Base-by-base conservation (phyloP, 92 coral and sea anemone genomes). In the Plumapathes pennacea region DNA sequence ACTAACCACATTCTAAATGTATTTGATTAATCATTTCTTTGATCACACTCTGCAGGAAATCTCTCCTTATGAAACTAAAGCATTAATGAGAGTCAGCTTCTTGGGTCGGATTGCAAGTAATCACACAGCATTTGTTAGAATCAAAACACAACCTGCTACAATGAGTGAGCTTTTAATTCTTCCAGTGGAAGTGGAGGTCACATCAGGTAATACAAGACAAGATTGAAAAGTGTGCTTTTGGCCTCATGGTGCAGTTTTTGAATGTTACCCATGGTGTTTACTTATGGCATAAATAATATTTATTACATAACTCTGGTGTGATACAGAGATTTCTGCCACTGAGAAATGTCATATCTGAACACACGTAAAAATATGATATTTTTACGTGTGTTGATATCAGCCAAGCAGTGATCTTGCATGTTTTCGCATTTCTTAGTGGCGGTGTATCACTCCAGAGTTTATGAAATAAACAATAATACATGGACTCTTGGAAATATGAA, bases 121-220 rank as follows among this genome's bases (percentile, higher is more conserved):
- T 39, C 96, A 92, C 73, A 92, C 98, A 54, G 88, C 98, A 1
- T 92, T 88, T 49, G 72, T 92, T 71, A 86, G 98, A 28, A 92
- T 92, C 44, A 89, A 85, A 61, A 81, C 98, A 38, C 78, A 78
- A 41, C 88, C 96, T 28, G 80, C 88, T 19, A 81, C 92, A 20
- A 64, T 44, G 5, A 79, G 67, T 20, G 89, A 89, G 67, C 78
- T 92, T 33, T 77, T 92, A 54, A 92, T 92, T 67, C 83, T 92
- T 50, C 98, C 98, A 40, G 94, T 92, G 65, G 98, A 92, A 80
- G 92, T 92, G 37, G 98, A 92, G 61, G 98, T 90, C 37, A 63
- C 96, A 65, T 4, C 96, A 83, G 96, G 96, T 90, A 69, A 5
- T 42, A 29, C 34, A 29, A 37, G n/a, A n/a, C n/a, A n/a, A n/a